Conservation (phyloP, 2,797 vertebrate genomes). For the Tarsius wallacei region DNA sequence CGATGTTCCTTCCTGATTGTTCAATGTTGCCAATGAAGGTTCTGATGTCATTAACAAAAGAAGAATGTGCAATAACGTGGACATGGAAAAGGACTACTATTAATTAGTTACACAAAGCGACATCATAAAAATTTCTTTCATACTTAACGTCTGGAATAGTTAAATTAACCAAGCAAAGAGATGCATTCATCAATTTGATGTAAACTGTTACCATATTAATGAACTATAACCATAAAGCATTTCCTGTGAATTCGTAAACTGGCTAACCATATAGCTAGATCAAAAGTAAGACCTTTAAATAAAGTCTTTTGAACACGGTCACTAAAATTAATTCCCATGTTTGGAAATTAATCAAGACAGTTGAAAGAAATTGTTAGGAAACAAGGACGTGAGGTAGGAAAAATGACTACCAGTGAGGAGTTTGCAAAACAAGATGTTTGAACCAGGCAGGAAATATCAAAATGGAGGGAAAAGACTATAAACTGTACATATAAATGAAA, state of each 20-base stretch:
- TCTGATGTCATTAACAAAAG: not conserved
- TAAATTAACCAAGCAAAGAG: constrained; percentile 29
- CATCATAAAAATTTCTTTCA: not conserved
- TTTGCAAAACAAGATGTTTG: not conserved
- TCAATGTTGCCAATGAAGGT: not conserved
- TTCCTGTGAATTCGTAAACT: constrained; percentile 11
- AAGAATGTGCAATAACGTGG: not conserved
- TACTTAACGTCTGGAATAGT: not conserved
- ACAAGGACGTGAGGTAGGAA: not conserved
- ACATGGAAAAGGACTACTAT: not conserved
- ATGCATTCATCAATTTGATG: not conserved
- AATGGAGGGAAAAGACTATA: not conserved
- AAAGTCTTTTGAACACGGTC: constrained; percentile 17
- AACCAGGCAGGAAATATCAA: not conserved
- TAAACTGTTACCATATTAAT: not conserved
- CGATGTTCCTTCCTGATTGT: not conserved
- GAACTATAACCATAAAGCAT: constrained; percentile 17
- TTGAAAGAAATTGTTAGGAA: constrained; percentile 2
- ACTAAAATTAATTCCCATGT: constrained; percentile 28
- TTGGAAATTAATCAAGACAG: constrained; percentile 31
- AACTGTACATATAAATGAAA: not conserved
- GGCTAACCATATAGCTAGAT: not conserved
- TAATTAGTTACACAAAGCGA: not conserved
- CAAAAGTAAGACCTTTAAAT: not conserved
- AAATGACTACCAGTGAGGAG: not conserved